Base-by-base conservation (phyloP, 2,888 invertebrate species). In the Apomyelois bistriatella region DNA sequence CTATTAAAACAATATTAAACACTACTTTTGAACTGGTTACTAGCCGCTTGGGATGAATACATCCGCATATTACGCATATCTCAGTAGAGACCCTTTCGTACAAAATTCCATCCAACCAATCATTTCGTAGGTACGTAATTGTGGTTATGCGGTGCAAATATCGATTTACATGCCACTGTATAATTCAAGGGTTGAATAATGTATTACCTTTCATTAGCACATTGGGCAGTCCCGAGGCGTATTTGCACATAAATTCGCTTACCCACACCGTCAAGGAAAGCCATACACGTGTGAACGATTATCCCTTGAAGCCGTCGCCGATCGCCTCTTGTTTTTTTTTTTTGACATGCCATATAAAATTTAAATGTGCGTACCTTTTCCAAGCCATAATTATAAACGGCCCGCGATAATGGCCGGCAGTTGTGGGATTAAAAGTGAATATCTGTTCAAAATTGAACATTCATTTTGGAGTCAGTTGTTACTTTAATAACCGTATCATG, bases 181-280 rank as follows among this genome's bases (percentile, higher is more conserved):
- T 89, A 89, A 88, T 89, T 88, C 87, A 86, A 82, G 76, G 85
- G 80, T 81, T 90, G 89, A 90, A 90, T 90, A 88, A 90, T 89
- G 89, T 89, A 89, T 89, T 81, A 82, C 85, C 85, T 85, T 89
- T 89, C 89, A 90, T 90, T 90, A 89, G 88, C 88, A 88, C 88
- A 88, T 85, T 83, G 85, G 85, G 79, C 82, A 83, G 83, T 80
- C 80, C 82, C 77, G 78, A 74, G 83, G 79, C 82, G 82, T 87
- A 88, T 90, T 90, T 88, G 87, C 89, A 90, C 87, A 82, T 88
- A 85, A 88, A 87, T 87, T 88, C 83, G 82, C 79, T 80, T 80
- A 85, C 84, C 85, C 82, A 76, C 78, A 78, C 82, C 82, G 83
- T 69, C 73, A 76, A 81, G 80, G 80, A 81, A 37, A 83, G 76